Conservation (phyloP, 2,113 vertebrate genomes). For the Megaleporinus macrocephalus region DNA sequence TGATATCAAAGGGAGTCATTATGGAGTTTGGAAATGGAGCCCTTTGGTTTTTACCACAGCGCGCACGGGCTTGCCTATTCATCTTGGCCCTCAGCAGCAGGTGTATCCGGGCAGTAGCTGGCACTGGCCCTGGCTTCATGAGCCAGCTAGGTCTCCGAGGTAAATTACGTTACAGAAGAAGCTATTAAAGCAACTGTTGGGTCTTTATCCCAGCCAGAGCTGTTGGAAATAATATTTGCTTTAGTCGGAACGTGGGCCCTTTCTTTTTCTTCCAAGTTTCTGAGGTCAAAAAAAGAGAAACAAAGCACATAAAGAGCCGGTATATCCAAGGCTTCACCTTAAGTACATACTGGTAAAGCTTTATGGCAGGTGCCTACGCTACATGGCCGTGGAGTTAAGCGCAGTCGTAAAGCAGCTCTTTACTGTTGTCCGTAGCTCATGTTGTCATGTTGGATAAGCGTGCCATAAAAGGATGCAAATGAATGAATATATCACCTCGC, state of each 20-base stretch:
- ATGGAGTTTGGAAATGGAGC: background rate
- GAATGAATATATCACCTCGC: background rate
- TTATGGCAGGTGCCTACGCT: background rate
- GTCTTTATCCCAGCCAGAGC: background rate
- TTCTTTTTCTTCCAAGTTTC: background rate
- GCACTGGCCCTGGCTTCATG: background rate
- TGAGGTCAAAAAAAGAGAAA: background rate
- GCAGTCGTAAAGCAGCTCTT: background rate
- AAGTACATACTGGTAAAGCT: background rate
- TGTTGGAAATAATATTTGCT: slow-evolving; percentile 19
- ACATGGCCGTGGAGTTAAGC: background rate
- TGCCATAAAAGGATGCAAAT: slow-evolving; percentile 1
- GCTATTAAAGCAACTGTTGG: slow-evolving; percentile 36
- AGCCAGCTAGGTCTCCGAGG: slow-evolving; percentile 38
- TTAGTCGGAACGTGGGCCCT: background rate
- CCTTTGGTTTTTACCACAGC: background rate
- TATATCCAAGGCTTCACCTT: background rate
- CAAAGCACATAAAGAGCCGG: background rate
- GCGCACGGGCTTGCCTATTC: slow-evolving; percentile 30
- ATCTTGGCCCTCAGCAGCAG: slow-evolving; percentile 37
- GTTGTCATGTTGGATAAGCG: background rate
- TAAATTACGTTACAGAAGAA: slow-evolving; percentile 50
- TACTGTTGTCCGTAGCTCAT: background rate
- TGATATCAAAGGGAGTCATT: slow-evolving; percentile 23
- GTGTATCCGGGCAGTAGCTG: slow-evolving; percentile 27